Base-by-base conservation (phyloP, 2,797 vertebrate species). In the Hyperoplus immaculatus region DNA sequence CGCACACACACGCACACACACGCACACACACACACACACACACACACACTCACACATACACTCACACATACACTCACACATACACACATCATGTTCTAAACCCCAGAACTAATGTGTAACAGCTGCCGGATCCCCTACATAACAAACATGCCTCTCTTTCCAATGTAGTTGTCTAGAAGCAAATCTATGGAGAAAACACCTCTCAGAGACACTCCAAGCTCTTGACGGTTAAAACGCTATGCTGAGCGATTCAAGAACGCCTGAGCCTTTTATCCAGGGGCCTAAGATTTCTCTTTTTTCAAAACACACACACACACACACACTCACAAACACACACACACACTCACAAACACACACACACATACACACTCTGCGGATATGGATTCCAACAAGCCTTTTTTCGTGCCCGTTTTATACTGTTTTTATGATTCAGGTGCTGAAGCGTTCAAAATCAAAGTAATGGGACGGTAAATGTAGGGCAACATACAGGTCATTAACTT, bases 81-180 rank as follows among this genome's bases (percentile, higher is more conserved):
- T 85, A 83, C 87, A 91, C 67, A 78, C 83, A 88, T 89, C 76
- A 66, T 72, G 80, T 78, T 87, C 83, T 87, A 86, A 88, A 90
- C 55, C 80, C 87, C 83, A 83, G 82, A 92, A 92, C 76, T 91
- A 92, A 94, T 92, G 84, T 83, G 87, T 81, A 91, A 84, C 92
- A 93, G 91, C 89, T 93, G 93, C 90, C 89, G 87, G 42, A 78
- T 82, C 66, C 77, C 47, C 69, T 84, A 79, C 82, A 77, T 87
- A 88, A 84, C 79, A 89, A 91, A 77, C 72, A 79, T 78, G 62
- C 50, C 70, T 83, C 63, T 83, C 88, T 88, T 29, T 2, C 6
- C 6, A 21, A 83, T 55, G 78, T 77, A 72, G 71, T 64, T 89
- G 79, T 73, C 70, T 60, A 63, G 76, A 70, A 88, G 29, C 2